Base-by-base conservation (phyloP, 2,113 vertebrate genomes). In the Rhinoderma darwinii region DNA sequence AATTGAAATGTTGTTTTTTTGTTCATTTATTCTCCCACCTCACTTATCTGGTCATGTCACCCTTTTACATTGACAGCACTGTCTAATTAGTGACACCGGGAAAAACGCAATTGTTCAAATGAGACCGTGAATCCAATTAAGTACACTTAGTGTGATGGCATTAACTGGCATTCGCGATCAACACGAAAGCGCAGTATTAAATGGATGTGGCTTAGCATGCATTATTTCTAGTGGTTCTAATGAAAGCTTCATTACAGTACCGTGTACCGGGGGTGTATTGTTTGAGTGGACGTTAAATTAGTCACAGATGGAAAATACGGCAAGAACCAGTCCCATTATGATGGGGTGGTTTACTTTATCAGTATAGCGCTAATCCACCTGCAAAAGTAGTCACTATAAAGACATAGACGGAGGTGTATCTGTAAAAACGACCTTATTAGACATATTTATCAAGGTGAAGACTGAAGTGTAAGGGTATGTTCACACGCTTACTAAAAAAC, bases 61-160 rank as follows among this genome's bases (percentile, higher is more conserved):
- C 25, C 68, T 59, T 51, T 80, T 74, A 77, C 70, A n/a, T 83
- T 79, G 85, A 86, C 84, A 86, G 77, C 25, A 0, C 50, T 22
- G 35, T 86, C 76, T 86, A 86, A 81, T 86, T 86, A 86, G 77
- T 51, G 77, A 59, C 63, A 73, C 17, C n/a, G 76, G 63, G 68
- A 86, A 81, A 72, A 37, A 37, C 50, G 14, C 66, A 27, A 81
- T 86, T 86, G 84, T 81, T 81, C 47, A 86, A 32, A 73, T 43
- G 22, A 73, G 76, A 80, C 76, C n/a, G n/a, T 72, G 63, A 80
- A 81, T 86, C 76, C 77, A 86, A 86, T 86, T 86, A 86, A 39
- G 66, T 59, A 27, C 84, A 81, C 77, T 86, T 86, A 86, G 77
- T 73, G 61, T 81, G 76, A 86, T 80, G 84, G 47, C 63, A 56